Base-by-base conservation (phyloP, 2,797 vertebrate genomes). In the Poecilia velifera region DNA sequence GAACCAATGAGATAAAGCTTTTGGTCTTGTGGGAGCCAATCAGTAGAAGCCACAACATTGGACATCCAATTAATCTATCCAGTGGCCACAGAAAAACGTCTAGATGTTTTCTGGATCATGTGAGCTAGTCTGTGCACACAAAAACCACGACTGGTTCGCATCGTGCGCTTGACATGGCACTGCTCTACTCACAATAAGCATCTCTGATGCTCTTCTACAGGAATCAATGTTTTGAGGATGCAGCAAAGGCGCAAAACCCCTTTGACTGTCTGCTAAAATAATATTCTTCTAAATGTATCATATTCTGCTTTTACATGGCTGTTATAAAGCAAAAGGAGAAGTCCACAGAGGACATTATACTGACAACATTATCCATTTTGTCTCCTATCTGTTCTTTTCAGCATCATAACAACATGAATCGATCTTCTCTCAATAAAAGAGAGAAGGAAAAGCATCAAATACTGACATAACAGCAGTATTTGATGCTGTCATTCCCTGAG, bases 1-100 rank as follows among this genome's bases (percentile, higher is more conserved):
- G 94, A 93, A 88, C 95, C 94, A 94, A 95, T 94, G 93, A 95
- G 95, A 96, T 96, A 95, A 96, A 94, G 87, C 87, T 74, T 79
- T 86, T 75, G 77, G 89, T 94, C 95, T 89, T 91, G 88, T 89
- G 80, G 72, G 82, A 92, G 88, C 91, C 93, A 95, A 95, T 95
- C 92, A 90, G 86, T 89, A 90, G 91, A 81, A 84, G 83, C 91
- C 87, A 82, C 82, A 91, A 81, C 77, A 89, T 80, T 18, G 82
- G 86, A 89, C 87, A 91, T 89, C 86, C 92, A 95, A 95, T 96
- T 95, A 94, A 94, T 95, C 92, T 93, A 87, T 87, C 79, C 85
- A 72, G 80, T 86, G 92, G 91, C 85, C 88, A 87, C 77, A 82
- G 86, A 90, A 80, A 87, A 80, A 83, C 81, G 78, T 88, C 82